Conservation (phyloP, 2,888 invertebrate genomes). For the Helleia helle region DNA sequence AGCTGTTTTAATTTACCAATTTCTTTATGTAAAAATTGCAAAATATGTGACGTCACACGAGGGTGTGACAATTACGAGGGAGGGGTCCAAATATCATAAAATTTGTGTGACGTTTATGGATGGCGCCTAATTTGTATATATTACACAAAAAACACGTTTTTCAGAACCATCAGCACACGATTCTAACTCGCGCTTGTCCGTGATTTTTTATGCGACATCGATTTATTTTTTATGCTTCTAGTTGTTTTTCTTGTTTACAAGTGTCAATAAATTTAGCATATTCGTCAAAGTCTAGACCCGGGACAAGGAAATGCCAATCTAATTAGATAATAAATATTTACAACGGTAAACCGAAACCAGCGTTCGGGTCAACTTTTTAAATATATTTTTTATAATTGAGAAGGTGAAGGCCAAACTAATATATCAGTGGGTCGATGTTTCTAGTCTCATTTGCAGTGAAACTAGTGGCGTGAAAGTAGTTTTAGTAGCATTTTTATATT, state of each 20-base stretch:
- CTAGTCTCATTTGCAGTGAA: neutral
- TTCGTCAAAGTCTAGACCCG: neutral
- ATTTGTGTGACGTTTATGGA: too few relatives aligned
- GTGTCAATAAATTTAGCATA: neutral
- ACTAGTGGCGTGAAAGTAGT: neutral
- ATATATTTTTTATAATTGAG: neutral
- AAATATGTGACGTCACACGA: too few relatives aligned
- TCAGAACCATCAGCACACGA: too few relatives aligned
- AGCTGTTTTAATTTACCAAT: too few relatives aligned
- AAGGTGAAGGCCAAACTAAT: too few relatives aligned
- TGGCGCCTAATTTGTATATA: too few relatives aligned
- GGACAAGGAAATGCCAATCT: neutral
- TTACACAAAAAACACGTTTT: too few relatives aligned
- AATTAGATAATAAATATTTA: neutral
- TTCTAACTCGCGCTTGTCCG: neutral
- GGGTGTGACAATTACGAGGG: too few relatives aligned
- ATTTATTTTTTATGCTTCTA: neutral
- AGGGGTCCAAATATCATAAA: too few relatives aligned
- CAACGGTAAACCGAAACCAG: neutral
- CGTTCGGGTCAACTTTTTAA: neutral
- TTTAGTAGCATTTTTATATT: too few relatives aligned
- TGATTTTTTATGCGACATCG: neutral
- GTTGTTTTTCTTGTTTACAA: neutral
- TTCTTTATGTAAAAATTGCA: too few relatives aligned
- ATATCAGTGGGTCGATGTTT: too few relatives aligned